These are phyloP conservation scores for Malurus leucopterus DNA, from an alignment of 2,797 vertebrate species.

Conservation along the genomic window DNA sequence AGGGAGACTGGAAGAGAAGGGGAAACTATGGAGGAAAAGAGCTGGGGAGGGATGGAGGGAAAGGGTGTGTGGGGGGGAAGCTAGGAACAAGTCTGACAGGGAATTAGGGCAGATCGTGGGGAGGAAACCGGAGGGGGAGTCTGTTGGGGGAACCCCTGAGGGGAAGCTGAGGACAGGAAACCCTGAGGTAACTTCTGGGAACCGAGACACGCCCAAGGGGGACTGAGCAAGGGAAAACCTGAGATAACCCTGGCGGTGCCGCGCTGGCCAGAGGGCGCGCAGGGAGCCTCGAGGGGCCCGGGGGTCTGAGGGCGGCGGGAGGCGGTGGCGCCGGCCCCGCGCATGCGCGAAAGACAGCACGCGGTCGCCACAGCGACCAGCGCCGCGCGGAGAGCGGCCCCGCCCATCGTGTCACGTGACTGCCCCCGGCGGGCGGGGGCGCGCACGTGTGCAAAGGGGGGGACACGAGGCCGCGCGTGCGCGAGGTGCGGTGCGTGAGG, in stretches of 20 bases:
- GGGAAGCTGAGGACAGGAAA: not conserved
- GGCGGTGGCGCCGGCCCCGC: not conserved
- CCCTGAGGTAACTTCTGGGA: not conserved
- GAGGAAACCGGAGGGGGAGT: rapidly evolving
- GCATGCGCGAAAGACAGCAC: not conserved
- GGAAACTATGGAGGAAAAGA: not conserved
- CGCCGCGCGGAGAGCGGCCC: rapidly evolving
- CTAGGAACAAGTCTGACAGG: not conserved
- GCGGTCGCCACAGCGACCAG: not conserved
- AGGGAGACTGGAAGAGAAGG: not conserved
- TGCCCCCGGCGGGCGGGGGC: too few relatives aligned
- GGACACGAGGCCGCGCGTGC: rapidly evolving
- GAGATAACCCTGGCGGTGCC: not conserved
- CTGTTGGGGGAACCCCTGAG: not conserved
- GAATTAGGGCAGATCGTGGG: not conserved
- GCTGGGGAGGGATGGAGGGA: not conserved
- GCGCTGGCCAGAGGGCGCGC: not conserved
- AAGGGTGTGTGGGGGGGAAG: not conserved
- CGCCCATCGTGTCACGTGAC: not conserved
- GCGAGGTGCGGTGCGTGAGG: rapidly evolving
- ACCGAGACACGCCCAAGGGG: not conserved
- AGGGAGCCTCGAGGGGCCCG: rapidly evolving
- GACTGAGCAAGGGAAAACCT: not conserved
- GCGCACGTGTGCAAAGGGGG: not conserved
- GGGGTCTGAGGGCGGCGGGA: not conserved